Evolutionary conservation across 2,113 vertebrate genomes (phyloP), one percentile per base, ranked within the genome.

Genomic region (Colossoma macropomum): DNA sequence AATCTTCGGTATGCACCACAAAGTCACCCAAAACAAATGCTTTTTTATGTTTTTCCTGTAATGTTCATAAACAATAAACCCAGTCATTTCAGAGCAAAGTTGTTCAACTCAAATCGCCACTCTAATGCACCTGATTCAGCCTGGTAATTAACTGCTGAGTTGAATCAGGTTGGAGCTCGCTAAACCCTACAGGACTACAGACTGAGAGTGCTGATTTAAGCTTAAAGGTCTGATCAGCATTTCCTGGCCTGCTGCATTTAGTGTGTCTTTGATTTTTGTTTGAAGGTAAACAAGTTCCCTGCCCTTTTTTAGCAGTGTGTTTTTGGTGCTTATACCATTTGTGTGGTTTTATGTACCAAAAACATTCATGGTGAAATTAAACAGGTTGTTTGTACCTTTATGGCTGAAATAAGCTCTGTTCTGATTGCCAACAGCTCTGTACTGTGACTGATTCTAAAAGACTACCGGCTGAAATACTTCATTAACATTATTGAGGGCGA

Each of bases 81-180:
- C 12, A 62, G 59, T 62, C 0, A 27, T 62, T 62, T 62, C 7
- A 62, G n/a, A 25, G 59, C n/a, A 62, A 23, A 9, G n/a, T 13
- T 27, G 54, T 56, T 56, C 1, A 56, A 23, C 54, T 56, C 19
- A 23, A 7, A 50, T 50, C 48, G 1, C 48, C 48, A 15, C 48
- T 41, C 38, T 9, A 41, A 23, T 1, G 23, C 54, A n/a, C 54
- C 54, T 59, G 54, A 59, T 62, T 62, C 59, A 27, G 13, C 59
- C 59, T 62, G 59, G 27, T 62, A 62, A 62, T 62, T 62, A 62
- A 62, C 59, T 62, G 59, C 59, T 62, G 59, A 12, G 59, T 16
- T 27, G 59, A 62, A 27, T 62, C 59, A 62, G 59, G 9, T 62
- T 13, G 12, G 59, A 25, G n/a, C 59, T 27, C 59, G 27, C 56